phyloP scores from a whole-genome alignment of 2,888 invertebrate genomes.

The Biston stratarius region DNA sequence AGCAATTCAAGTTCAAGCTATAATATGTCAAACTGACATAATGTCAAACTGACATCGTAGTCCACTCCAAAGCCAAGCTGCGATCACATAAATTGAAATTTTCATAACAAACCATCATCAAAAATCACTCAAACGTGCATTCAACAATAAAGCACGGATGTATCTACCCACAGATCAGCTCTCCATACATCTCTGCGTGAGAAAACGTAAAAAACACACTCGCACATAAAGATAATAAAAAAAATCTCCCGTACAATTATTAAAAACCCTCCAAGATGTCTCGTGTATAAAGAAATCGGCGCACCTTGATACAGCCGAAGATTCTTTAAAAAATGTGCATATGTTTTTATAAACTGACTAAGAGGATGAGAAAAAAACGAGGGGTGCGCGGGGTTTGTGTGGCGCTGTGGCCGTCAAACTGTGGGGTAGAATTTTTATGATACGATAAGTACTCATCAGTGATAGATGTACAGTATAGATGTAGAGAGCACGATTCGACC shows the following conservation, averaged over 20 bases:
- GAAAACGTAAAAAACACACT: slow-evolving; percentile 82
- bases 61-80: slow-evolving; percentile 36
- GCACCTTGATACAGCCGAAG: slow-evolving; percentile 78
- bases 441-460: too few species aligned
- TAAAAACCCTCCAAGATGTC: slow-evolving; percentile 80
- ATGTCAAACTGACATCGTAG: slow-evolving; percentile 7
- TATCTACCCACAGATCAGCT: slow-evolving; percentile 85
- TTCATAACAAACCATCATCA: slow-evolving; percentile 58
- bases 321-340: slow-evolving; percentile 85
- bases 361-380: slow-evolving; percentile 65
- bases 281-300: slow-evolving; percentile 71
- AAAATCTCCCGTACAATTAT: slow-evolving; percentile 77
- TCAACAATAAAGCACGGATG: slow-evolving; percentile 73
- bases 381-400: slow-evolving; percentile 57
- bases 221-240: slow-evolving; percentile 71
- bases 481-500: too few species aligned
- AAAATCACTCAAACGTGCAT: slow-evolving; percentile 70
- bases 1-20: too few species aligned
- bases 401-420: slow-evolving; percentile 59
- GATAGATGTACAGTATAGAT: too few species aligned
- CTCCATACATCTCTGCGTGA: slow-evolving; percentile 81
- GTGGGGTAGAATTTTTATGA: slow-evolving; percentile 24
- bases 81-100: slow-evolving; percentile 33
- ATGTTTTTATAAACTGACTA: slow-evolving; percentile 84
- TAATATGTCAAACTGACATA: too few species aligned